Base-by-base conservation (phyloP, 2,888 invertebrate species). In the Dione juno region DNA sequence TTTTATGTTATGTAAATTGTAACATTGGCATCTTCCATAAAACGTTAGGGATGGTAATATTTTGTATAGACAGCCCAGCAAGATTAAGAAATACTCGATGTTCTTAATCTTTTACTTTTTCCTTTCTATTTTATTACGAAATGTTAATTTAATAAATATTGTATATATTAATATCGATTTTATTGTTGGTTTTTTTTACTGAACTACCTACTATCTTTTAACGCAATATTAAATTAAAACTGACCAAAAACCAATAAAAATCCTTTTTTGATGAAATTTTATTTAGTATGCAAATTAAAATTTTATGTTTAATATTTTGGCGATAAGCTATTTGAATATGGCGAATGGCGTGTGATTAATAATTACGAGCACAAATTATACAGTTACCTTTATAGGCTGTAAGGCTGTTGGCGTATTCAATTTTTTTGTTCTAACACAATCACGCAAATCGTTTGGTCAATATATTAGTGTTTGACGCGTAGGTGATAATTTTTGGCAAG, bases 401-500 rank as follows among this genome's bases (percentile, higher is more conserved):
- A 57, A 37, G 16, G 2, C 10, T 11, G 57, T 40, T 37, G 37
- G 57, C 11, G 16, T 57, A 57, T 57, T 40, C 37, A 40, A 16
- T 3, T 37, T 40, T 57, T 40, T 11, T 37, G 40, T 57, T 40
- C 10, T 40, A 14, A 37, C 16, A 16, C 40, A 57, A 57, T 40
- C 37, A 40, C 40, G 16, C 5, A 16, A 57, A 57, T 40, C 37
- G 40, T 16, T 40, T 16, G 57, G 37, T 59, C 43, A 43, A 43
- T 28, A 21, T 43, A 21, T n/a, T 14, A 35, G 14, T 14, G 54
- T 19, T 41, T 59, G 40, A 59, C 41, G 40, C 40, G 19, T 43
- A 16, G 58, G 41, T 41, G 40, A 37, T 59, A 59, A 43, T 59
- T 59, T 43, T 59, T 59, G 41, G 43, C 43, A 43, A 43, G 21